Evolutionary conservation across 1,140 invertebrate species (phyloP), one percentile per base, ranked within the genome.

Genomic region (Magallana ariakensis): DNA sequence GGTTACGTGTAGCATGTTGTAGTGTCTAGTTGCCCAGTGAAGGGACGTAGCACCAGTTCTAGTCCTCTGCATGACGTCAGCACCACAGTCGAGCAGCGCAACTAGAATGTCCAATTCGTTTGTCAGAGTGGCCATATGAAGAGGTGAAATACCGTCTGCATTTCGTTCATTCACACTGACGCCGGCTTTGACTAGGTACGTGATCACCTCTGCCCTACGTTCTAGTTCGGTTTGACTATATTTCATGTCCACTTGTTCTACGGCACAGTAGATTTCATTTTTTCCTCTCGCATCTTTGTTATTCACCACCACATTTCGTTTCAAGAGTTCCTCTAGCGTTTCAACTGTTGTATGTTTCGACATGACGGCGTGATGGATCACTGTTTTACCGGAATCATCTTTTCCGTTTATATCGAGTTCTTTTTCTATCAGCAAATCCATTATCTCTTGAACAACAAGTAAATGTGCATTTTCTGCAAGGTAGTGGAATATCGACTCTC

Each of bases 211-310:
- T 9, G 55, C 80, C 16, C 80, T 53, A 54, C 33, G 16, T 19
- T 82, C 80, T 13, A 75, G 10, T 11, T 33, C 22, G 22, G 10
- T 13, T 46, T 75, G 66, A 4, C 33, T 22, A 26, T 75, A 75
- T 26, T 19, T 10, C 9, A 82, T 54, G 46, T 82, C 80, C 16
- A 82, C 80, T 56, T 82, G 33, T 54, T 82, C 80, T 5, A 82
- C 80, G 19, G 80, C 80, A 54, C 55, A 56, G 10, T 19, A 82
- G 6, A 82, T 82, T 82, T 82, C 80, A 82, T 82, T 82, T 82
- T 53, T 56, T 4, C 80, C 80, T 82, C 80, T 82, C 13, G 19
- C 6, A 16, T 82, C 80, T 22, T 82, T 56, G 11, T 54, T 16
- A 82, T 82, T 82, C 53, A 82, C 16, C 5, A n/a, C 15, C 13